These are phyloP conservation scores for rat (Rattus norvegicus) DNA, from an alignment of 2,113 vertebrate genomes.

Conservation along the genomic window DNA sequence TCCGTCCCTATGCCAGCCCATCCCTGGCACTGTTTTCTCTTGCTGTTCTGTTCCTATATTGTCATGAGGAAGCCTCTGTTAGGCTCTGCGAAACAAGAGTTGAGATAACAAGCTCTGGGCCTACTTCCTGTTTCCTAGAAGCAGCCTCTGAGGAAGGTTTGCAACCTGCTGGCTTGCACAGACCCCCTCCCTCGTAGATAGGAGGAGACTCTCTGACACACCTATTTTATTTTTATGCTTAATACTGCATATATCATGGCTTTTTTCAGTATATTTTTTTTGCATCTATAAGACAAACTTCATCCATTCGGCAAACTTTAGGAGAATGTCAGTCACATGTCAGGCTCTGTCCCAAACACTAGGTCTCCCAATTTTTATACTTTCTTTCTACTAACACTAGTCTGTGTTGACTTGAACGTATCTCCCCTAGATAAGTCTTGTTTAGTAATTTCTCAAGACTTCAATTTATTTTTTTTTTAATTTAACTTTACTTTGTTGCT, in stretches of 20 bases:
- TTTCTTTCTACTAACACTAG: conserved; percentile 23
- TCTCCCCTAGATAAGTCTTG: not conserved
- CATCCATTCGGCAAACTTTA: conserved; percentile 20
- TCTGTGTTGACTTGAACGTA: not conserved
- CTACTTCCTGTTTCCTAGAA: conserved; percentile 74
- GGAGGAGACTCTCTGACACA: not conserved
- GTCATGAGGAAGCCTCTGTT: conserved; percentile 76
- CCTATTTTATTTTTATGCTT: conserved; percentile 13
- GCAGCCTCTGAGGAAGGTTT: not conserved
- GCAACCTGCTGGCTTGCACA: not conserved
- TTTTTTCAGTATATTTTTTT: not conserved
- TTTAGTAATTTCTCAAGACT: conserved; percentile 18
- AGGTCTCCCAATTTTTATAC: not conserved
- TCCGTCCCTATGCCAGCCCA: conserved; percentile 73
- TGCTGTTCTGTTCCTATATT: conserved; percentile 79
- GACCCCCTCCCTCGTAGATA: not conserved
- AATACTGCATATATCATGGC: not conserved
- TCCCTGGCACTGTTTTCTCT: not conserved
- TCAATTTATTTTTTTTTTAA: not conserved
- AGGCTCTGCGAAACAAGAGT: conserved; percentile 69
- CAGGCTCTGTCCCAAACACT: not conserved
- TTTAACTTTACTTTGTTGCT: not conserved
- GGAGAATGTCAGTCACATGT: not conserved
- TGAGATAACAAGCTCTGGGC: conserved; percentile 62
- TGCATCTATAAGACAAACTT: not conserved